phyloP scores from a whole-genome alignment of 35 echinoderm and acorn worm genomes.

The Antedon bifida region DNA sequence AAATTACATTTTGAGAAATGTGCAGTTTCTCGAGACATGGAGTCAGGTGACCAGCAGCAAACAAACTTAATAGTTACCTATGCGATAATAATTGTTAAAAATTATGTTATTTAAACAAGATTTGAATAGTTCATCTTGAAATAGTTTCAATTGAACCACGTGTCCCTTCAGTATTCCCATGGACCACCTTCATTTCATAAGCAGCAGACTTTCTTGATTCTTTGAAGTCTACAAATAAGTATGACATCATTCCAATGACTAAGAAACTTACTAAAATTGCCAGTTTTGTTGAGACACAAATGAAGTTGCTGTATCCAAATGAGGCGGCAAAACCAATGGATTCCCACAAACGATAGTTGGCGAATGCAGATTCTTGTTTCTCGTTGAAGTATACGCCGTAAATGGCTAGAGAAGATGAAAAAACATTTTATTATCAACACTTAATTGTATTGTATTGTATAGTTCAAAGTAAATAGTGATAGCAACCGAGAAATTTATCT shows the following conservation, averaged over 20 bases:
- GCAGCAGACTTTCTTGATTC: background rate
- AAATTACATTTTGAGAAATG: too few relatives aligned
- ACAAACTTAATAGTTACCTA: too few relatives aligned
- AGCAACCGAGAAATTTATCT: too few relatives aligned
- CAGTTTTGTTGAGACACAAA: conserved; percentile 86
- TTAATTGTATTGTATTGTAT: background rate
- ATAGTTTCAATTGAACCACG: too few relatives aligned
- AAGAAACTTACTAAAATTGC: conserved; percentile 40
- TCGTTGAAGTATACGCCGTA: conserved; percentile 48
- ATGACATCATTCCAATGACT: conserved; percentile 18
- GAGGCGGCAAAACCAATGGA: conserved; percentile 59
- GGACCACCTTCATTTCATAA: too few relatives aligned
- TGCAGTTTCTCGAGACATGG: too few relatives aligned
- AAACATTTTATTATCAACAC: background rate
- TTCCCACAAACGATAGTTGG: conserved; percentile 93
- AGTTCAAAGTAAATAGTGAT: too few relatives aligned
- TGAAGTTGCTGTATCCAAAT: conserved; percentile 90
- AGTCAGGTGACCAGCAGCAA: too few relatives aligned
- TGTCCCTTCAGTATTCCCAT: too few relatives aligned
- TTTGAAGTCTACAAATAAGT: background rate
- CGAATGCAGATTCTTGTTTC: conserved; percentile 56
- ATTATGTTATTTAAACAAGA: too few relatives aligned
- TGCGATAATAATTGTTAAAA: too few relatives aligned
- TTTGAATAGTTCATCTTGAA: too few relatives aligned
- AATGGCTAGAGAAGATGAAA: conserved; percentile 26